Percentiles rank a stretch among this genome's conserved stretches.
These are phyloP conservation scores for Adelognathus sp. DNA, from an alignment of 2,888 invertebrate genomes.

Conservation along the genomic window DNA sequence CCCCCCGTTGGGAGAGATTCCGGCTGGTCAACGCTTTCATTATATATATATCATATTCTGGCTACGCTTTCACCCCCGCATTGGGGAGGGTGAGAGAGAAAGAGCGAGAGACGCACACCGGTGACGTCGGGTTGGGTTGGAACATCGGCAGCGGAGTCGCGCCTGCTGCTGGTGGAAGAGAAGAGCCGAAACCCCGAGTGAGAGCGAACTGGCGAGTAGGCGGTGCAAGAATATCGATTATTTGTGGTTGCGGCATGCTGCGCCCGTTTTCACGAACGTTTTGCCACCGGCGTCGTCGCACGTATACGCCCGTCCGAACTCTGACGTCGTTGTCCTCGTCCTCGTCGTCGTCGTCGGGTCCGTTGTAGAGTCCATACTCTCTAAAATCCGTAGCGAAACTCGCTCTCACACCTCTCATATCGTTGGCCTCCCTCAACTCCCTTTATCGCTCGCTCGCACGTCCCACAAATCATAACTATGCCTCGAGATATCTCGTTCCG, in stretches of 20 bases:
- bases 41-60: background rate
- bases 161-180: background rate
- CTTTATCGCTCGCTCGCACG: slow-evolving; percentile 50
- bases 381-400: background rate
- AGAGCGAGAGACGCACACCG: slow-evolving; percentile 35
- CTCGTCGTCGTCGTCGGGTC: slow-evolving; percentile 50
- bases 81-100: slow-evolving; percentile 38
- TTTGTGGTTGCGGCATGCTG: slow-evolving; percentile 70
- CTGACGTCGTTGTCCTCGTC: slow-evolving; percentile 22
- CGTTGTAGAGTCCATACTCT: slow-evolving; percentile 5
- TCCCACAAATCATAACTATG: slow-evolving; percentile 2
- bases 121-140: slow-evolving; percentile 37
- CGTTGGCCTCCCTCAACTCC: slow-evolving; percentile 41
- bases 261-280: slow-evolving; percentile 57
- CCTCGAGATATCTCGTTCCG: slow-evolving; percentile 37
- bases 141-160: slow-evolving; percentile 36
- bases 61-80: slow-evolving; percentile 23
- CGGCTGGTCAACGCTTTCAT: background rate
- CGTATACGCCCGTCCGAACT: slow-evolving; percentile 31
- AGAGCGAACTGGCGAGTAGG: slow-evolving; percentile 63
- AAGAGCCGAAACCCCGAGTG: background rate
- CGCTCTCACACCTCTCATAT: background rate
- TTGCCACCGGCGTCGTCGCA: slow-evolving; percentile 46
- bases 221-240: slow-evolving; percentile 76
- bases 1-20: slow-evolving; percentile 7